Evolutionary conservation across 23 tunicate genomes (phyloP), one percentile per base, ranked within the genome.

Genomic region (Trididemnum miniatum): DNA sequence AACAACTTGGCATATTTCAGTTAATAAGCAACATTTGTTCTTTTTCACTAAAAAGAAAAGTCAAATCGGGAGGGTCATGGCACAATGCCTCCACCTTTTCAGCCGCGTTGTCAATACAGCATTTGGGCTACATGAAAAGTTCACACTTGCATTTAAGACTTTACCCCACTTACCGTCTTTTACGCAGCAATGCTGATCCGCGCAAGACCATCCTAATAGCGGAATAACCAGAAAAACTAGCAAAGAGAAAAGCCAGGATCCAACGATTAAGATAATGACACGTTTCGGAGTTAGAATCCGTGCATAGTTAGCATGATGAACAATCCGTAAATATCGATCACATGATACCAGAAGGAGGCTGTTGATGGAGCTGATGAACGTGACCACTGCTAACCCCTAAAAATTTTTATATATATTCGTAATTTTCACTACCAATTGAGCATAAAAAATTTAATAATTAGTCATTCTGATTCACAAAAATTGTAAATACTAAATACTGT

Each of bases 381-480:
- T 91, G 35, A 91, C 91, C 0, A 91, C 97, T 15, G 97, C 91
- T 30, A 91, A 31, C 1, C 97, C 97, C 97, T 91, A 80, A n/a
- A 75, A 81, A 32, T n/a, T 52, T 30, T 71, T 73, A 83, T 5
- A n/a, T n/a, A n/a, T n/a, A n/a, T n/a, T 5, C 54, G 57, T 12
- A 29, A 29, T 15, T 12, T 29, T 31, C 22, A 23, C 24, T 23
- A 12, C 27, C 72, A 65, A 65, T 20, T 65, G 12, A 12, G 72
- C 20, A 18, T 51, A 51, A 51, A 51, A 51, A 51, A 51, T 18
- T 18, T 51, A 18, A 20, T 51, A 51, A 51, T 18, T n/a, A n/a
- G n/a, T n/a, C n/a, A n/a, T n/a, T n/a, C n/a, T n/a, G n/a, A n/a
- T n/a, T n/a, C n/a, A n/a, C n/a, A n/a, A n/a, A 18, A 50, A 50